Evolutionary conservation across 2,113 vertebrate species (phyloP).

Genomic region (Dendrocopos noguchii): DNA sequence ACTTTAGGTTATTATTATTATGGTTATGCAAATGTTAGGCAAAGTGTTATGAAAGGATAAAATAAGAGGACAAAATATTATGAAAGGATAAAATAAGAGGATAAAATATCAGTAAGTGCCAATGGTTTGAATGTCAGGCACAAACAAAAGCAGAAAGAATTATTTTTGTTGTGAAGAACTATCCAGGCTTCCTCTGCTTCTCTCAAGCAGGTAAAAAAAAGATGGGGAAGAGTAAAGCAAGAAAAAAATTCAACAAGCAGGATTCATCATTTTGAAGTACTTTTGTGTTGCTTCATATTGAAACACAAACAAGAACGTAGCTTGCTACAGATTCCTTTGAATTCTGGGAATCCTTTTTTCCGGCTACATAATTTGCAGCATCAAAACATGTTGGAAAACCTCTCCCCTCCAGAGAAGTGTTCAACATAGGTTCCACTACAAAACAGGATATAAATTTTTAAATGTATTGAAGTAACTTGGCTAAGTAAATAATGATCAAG

Average conservation of each 20-base stretch:
- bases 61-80: neutral
- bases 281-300: neutral
- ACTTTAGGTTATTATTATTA: neutral
- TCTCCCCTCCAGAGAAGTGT: neutral
- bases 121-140: neutral
- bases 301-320: neutral
- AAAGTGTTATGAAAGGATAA: neutral
- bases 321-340: neutral
- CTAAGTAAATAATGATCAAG: neutral
- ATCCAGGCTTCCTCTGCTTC: neutral
- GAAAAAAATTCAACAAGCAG: fast-evolving
- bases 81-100: neutral
- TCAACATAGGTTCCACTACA: neutral
- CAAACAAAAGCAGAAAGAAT: neutral
- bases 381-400: neutral
- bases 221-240: neutral
- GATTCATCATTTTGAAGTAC: neutral
- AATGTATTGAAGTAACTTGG: neutral
- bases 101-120: neutral
- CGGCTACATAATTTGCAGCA: neutral
- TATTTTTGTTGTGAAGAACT: neutral
- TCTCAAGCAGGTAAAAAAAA: neutral
- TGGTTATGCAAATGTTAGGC: neutral
- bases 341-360: neutral
- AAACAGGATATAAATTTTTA: neutral